Evolutionary conservation across 2,113 vertebrate genomes (phyloP).

Genomic region (Spea bombifrons): DNA sequence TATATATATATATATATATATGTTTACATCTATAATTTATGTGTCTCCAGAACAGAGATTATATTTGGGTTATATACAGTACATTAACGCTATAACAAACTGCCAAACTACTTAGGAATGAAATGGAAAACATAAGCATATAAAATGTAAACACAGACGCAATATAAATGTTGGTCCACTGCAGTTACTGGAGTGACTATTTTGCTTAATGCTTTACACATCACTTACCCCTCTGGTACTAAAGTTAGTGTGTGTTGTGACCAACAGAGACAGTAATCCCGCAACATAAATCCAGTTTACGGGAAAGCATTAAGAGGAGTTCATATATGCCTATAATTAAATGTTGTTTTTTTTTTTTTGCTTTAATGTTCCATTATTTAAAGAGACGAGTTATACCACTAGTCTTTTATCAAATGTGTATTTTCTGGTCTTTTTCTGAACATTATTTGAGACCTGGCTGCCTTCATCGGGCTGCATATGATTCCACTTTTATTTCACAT

Average conservation of each 20-base stretch:
- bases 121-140: not conserved
- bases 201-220: not conserved
- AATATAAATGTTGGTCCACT: not conserved
- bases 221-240: too few relatives aligned
- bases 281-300: not conserved
- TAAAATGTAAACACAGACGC: not conserved
- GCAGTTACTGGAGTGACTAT: not conserved
- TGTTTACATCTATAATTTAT: not conserved
- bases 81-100: slow-evolving; percentile 7
- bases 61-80: slow-evolving; percentile 12
- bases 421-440: slow-evolving; percentile 12
- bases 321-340: not conserved
- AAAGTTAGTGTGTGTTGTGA: too few relatives aligned
- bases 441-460: not conserved
- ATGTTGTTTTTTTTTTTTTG: not conserved
- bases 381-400: too few relatives aligned
- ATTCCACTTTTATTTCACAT: too few relatives aligned
- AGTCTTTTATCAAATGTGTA: not conserved
- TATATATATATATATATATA: not conserved
- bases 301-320: not conserved
- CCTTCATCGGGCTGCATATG: too few relatives aligned
- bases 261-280: too few relatives aligned
- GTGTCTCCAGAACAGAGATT: slow-evolving; percentile 5
- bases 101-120: not conserved
- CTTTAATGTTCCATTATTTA: too few relatives aligned